Percentiles rank a stretch among this genome's conserved stretches.
Evolutionary conservation across 2,797 vertebrate genomes (phyloP).

Genomic region (Petrocephalus schoutedeni): DNA sequence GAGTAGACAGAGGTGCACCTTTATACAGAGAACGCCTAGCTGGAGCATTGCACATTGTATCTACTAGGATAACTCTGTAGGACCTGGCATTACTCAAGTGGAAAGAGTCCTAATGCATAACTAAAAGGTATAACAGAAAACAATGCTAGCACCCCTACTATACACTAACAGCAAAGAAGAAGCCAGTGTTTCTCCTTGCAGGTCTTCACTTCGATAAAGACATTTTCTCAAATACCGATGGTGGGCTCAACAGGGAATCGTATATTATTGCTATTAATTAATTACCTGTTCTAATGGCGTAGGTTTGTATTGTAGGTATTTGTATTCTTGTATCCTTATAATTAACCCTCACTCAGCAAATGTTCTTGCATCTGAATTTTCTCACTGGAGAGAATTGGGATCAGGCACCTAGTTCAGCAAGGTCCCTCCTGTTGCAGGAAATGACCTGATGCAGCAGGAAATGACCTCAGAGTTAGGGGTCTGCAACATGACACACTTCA

Average conservation of each 20-base stretch:
- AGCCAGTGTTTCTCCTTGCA: not conserved
- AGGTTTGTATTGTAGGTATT: not conserved
- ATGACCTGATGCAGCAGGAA: not conserved
- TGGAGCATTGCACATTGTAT: not conserved
- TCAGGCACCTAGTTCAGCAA: not conserved
- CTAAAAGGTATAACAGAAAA: not conserved
- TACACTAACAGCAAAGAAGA: not conserved
- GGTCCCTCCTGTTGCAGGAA: not conserved
- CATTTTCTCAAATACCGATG: not conserved
- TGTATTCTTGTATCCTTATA: not conserved
- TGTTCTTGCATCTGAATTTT: not conserved
- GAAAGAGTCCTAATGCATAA: not conserved
- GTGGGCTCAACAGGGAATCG: not conserved
- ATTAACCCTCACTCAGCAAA: not conserved
- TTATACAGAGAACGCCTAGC: not conserved
- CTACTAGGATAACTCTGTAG: not conserved
- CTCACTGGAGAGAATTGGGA: not conserved
- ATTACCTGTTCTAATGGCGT: not conserved
- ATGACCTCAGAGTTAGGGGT: not conserved
- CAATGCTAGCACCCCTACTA: no score
- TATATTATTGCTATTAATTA: not conserved
- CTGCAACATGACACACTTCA: not conserved
- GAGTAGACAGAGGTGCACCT: constrained; percentile 29
- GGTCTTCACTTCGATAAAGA: not conserved
- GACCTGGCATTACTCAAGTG: not conserved